Evolutionary conservation across 2,797 vertebrate species (phyloP), one percentile per base, ranked within the genome.

Genomic region (Amblyopsis hoosieri): DNA sequence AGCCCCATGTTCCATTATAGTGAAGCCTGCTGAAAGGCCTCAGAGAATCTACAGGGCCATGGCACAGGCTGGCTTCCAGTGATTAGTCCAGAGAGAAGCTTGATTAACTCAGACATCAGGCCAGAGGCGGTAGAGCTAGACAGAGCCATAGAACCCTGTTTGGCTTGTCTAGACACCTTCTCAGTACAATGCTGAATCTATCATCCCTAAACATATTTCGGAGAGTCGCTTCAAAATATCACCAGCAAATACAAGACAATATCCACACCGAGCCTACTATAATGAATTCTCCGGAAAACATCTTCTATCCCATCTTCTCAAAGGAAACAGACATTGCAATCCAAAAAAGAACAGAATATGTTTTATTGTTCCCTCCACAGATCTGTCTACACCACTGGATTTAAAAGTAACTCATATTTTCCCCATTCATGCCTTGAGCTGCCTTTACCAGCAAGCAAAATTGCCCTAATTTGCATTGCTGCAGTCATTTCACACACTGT

Each of bases 391-490:
- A 9, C 42, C 19, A 60, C 64, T 14, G 17, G 1, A 53, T 31
- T 60, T 57, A 13, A 47, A 51, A 66, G 53, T 54, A 47, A 60
- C 46, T 62, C 3, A 10, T 45, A 42, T 23, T 31, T 68, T 46
- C 19, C 19, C 6, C 33, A 57, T 45, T 10, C 33, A 59, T 55
- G 49, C 58, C 37, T 57, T 57, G 0, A 48, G 10, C 65, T 67
- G 67, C 37, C 60, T 64, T 62, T 64, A 29, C 17, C 54, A 65
- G 57, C 42, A 29, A 69, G 45, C 4, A 12, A 33, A 75, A 66
- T 71, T 72, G 47, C 55, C 53, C 56, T 67, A 47, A 71, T 71
- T 75, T 48, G 58, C 60, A 69, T 9, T 60, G 60, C 62, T 51
- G 5, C 45, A 70, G 45, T 37, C 58, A 73, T 74, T 63, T 54